Percentiles rank a stretch among this genome's conserved stretches.
Evolutionary conservation across 2,113 vertebrate species (phyloP).

Genomic region (Ramphastos sulfuratus): DNA sequence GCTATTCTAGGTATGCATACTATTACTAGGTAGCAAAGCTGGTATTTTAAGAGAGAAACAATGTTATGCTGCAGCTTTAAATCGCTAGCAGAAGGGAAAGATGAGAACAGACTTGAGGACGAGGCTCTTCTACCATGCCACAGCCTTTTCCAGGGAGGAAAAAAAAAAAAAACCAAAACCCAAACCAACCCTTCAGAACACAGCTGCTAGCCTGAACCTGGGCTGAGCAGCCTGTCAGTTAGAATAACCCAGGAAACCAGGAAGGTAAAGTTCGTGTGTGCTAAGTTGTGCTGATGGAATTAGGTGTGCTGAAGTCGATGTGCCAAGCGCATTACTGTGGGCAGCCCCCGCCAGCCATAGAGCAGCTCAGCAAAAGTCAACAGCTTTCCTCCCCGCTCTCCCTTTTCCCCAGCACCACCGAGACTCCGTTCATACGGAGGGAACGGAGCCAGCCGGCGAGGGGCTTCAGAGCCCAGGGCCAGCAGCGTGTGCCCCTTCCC

Average conservation of each 20-base stretch:
- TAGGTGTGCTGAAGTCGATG: background rate
- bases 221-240: background rate
- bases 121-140: background rate
- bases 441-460: background rate
- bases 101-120: background rate
- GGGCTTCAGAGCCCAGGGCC: background rate
- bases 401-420: background rate
- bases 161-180: background rate
- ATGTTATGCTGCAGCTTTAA: background rate
- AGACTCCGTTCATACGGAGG: fast-evolving
- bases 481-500: fast-evolving
- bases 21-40: background rate
- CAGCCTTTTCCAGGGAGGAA: background rate
- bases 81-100: background rate
- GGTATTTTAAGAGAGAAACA: background rate
- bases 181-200: background rate
- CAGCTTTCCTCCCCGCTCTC: background rate
- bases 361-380: background rate
- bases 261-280: background rate
- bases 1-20: background rate
- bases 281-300: background rate
- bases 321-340: background rate
- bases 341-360: background rate
- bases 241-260: constrained; percentile 1
- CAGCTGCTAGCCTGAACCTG: background rate